Base-by-base conservation (phyloP, 2,113 vertebrate genomes). In the Setophaga petechia region DNA sequence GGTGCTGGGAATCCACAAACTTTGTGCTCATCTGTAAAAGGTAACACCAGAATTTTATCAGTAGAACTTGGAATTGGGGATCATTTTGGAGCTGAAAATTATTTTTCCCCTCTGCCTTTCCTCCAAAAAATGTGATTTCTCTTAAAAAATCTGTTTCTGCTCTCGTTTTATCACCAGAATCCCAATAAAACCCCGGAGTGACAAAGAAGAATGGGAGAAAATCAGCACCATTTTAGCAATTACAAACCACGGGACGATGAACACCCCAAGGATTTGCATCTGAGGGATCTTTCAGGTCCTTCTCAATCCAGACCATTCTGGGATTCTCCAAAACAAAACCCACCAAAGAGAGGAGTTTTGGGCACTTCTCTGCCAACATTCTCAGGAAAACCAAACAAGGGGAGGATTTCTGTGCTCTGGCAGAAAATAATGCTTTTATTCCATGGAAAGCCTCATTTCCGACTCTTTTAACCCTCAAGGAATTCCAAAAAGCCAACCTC, bases 1-100 rank as follows among this genome's bases (percentile, higher is more conserved):
- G 15, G 11, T 24, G 14, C 0, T 71, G 74, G 77, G n/a, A 35
- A 71, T 27, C 59, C 39, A 25, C 5, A 46, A 31, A 6, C 4
- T 2, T 66, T 84, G 52, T 28, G 28, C 19, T 67, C 33, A 39
- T 31, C 41, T 13, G 8, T 5, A 22, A 0, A 0, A 62, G 22
- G 33, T 2, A n/a, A 72, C 30, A 59, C 4, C 27, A 37, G 23
- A 33, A n/a, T 69, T 81, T 71, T 33, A 6, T 41, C 41, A 22
- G 14, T 8, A 2, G n/a, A 59, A 16, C 30, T 51, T 59, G 43
- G 39, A 57, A 65, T 33, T 63, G 2, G 15, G 33, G 43, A 23
- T 58, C 0, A 14, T 63, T 78, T 87, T 67, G n/a, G 28, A 35
- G 25, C 2, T 78, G 39, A n/a, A 91, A 93, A 54, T 3, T 3